Evolutionary conservation across 1,140 invertebrate genomes (phyloP).

Genomic region (Marisa cornuarietis): DNA sequence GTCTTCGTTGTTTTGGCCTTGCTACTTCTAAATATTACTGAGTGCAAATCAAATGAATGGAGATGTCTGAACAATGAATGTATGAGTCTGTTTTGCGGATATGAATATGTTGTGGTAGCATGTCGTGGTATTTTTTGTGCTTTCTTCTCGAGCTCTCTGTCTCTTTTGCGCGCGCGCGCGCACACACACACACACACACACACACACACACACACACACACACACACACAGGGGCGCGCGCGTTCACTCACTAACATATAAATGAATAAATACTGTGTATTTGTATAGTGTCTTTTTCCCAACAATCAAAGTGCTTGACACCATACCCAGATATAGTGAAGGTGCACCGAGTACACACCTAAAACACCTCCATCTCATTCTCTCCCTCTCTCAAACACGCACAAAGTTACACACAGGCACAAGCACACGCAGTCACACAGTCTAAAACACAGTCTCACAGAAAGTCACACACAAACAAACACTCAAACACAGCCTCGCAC

Average conservation of each 20-base stretch:
- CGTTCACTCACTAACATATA: not conserved
- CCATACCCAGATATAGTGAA: too few relatives aligned
- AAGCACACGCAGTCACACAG: not conserved
- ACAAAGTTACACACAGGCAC: not conserved
- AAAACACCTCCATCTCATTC: too few relatives aligned
- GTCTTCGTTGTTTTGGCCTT: too few relatives aligned
- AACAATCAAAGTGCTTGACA: too few relatives aligned
- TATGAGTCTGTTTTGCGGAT: too few relatives aligned
- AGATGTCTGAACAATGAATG: too few relatives aligned
- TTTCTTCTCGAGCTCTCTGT: not conserved
- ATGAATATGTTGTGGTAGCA: too few relatives aligned
- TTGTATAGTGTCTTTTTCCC: too few relatives aligned
- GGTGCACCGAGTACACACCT: too few relatives aligned
- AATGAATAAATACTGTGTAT: too few relatives aligned
- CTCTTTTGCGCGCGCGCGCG: not conserved
- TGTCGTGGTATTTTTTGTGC: not conserved
- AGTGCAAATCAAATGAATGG: too few relatives aligned
- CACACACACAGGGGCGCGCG: not conserved
- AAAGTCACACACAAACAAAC: not conserved
- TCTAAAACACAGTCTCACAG: not conserved
- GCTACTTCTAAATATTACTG: too few relatives aligned
- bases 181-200: constrained; percentile 1
- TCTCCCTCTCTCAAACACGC: not conserved
- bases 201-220: constrained; percentile 1
- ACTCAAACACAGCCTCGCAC: not conserved